Evolutionary conservation across 2,797 vertebrate genomes (phyloP).

Genomic region (Botia kubotai): DNA sequence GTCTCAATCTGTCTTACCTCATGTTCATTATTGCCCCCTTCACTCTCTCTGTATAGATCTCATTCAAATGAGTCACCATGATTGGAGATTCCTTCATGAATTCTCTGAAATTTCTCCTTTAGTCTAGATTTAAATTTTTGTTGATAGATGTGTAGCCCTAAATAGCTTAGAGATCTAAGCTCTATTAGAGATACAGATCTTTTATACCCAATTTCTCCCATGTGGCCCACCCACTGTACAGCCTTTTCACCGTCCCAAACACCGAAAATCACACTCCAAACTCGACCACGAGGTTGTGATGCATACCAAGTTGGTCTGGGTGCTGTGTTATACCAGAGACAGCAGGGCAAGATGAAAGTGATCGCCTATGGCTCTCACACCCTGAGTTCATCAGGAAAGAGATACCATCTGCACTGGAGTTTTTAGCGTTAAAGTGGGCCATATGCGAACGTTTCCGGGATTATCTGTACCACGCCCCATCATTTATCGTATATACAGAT

Average conservation of each 20-base stretch:
- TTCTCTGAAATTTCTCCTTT: no score
- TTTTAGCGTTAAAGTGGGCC: constrained; percentile 25
- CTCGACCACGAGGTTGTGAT: constrained; percentile 49
- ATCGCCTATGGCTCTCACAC: constrained; percentile 44
- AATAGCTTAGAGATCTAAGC: no score
- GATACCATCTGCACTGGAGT: constrained; percentile 46
- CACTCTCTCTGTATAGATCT: no score
- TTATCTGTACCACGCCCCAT: constrained; percentile 30
- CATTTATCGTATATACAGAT: constrained; percentile 24
- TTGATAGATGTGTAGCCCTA: no score
- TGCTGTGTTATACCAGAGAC: constrained; percentile 39
- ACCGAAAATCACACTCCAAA: no score
- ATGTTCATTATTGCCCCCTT: no score
- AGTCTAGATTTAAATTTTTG: no score
- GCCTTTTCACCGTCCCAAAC: not conserved
- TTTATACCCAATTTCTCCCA: constrained; percentile 24
- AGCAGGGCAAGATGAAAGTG: constrained; percentile 47
- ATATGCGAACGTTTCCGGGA: constrained; percentile 28
- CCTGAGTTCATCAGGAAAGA: constrained; percentile 41
- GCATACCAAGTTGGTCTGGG: constrained; percentile 35
- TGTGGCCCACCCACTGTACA: constrained; percentile 11
- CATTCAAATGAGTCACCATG: no score
- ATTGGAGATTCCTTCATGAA: no score
- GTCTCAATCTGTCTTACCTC: no score
- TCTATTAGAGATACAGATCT: no score